Base-by-base conservation (phyloP, 1,140 invertebrate species). In the Manduca sexta region DNA sequence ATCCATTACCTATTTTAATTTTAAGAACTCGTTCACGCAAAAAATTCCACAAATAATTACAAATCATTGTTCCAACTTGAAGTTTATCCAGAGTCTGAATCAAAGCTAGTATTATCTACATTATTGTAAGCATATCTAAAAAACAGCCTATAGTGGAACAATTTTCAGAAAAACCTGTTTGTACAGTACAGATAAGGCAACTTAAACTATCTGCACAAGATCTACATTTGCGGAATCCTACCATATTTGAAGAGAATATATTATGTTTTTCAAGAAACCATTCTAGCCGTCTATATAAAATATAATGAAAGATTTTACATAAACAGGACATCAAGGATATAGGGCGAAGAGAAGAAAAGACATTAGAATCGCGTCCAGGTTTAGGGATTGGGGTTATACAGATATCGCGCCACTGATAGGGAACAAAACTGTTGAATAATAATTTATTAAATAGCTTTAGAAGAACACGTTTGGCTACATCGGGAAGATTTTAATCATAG, bases 101-200 rank as follows among this genome's bases (percentile, higher is more conserved):
- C 7, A 21, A 21, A 21, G 7, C 7, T n/a, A 21, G 2, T 21
- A 21, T 3, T 21, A 21, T 21, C 7, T 3, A 21, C 7, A 21
- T 21, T 21, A 21, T 21, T 21, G 21, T 21, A 21, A 3, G 21
- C 21, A 7, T 21, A 7, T 21, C 21, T 21, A 21, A 7, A 7
- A 21, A 21, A 7, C 21, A 21, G 3, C 3, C 21, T 7, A 21
- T 3, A 21, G 21, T 21, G 7, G 21, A 21, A 2, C 2, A 21
- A 18, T 53, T 43, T 39, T 49, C 42, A 5, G 56, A 46, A 33
- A 58, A 58, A 21, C 52, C 47, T 15, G 34, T 34, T 43, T 53
- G 50, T n/a, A 55, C 48, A n/a, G 16, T 8, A 5, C 39, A 29
- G 13, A 51, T 17, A 16, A 60, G 14, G 11, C 43, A 7, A 31